Evolutionary conservation across 2,888 invertebrate genomes (phyloP), one percentile per base, ranked within the genome.

Genomic region (Lampropteryx suffumata): DNA sequence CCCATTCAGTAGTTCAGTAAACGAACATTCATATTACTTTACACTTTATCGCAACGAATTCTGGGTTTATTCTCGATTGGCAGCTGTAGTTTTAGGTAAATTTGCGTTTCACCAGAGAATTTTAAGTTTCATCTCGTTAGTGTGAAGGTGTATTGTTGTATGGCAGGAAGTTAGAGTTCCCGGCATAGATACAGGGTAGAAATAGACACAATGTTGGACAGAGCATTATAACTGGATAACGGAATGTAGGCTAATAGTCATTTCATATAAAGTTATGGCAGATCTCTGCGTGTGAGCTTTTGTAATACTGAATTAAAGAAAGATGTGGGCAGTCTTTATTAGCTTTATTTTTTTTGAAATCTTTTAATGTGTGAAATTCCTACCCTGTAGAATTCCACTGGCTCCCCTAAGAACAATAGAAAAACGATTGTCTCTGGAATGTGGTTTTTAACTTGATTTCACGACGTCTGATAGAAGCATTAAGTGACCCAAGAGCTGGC

Each of bases 221-320:
- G 34, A 10, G 36, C 32, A 36, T 33, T 44, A 39, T 39, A 34
- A 39, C 47, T 43, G 27, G 30, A 26, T 8, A 4, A 1, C 9
- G 27, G 48, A 41, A 53, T 53, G 28, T 53, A 45, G 53, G 53
- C 44, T 53, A 53, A 53, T 53, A 45, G 53, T 32, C 28, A 10
- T 47, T 35, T 52, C 17, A 35, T 47, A 37, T 44, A 21, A 44
- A 44, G 30, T 48, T 48, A 53, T 48, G 36, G 42, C 28, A 11
- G 10, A 36, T 17, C 29, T 41, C 27, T 14, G 36, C 47, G 40
- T 3, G 45, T 32, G 46, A 33, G 51, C 13, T 42, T 42, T 30
- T 47, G 32, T 13, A 40, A 33, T 28, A 10, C 27, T 7, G 11
- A 34, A 26, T 34, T 34, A 3, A 39, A 17, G 2, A 17, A 10